Evolutionary conservation across 2,113 vertebrate genomes (phyloP).

Genomic region (Mesitornis unicolor): DNA sequence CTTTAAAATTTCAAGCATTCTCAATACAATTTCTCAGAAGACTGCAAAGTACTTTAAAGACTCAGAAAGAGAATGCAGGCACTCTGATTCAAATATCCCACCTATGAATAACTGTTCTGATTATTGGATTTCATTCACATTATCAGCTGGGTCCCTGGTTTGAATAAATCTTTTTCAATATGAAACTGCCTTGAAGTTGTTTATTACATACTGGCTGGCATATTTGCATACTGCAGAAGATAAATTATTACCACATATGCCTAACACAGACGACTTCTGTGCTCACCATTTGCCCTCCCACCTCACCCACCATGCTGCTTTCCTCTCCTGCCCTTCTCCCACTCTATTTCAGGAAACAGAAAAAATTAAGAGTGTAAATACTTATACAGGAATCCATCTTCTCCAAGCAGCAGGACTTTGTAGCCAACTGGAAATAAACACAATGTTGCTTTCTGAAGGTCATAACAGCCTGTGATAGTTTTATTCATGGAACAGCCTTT

Average conservation of each 20-base stretch:
- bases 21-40: background rate
- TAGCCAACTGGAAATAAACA: background rate
- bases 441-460: background rate
- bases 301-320: background rate
- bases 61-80: background rate
- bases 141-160: background rate
- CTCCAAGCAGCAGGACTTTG: background rate
- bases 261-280: background rate
- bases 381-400: background rate
- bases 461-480: background rate
- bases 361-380: background rate
- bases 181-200: background rate
- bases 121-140: background rate
- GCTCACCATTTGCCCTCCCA: accelerated
- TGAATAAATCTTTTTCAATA: background rate
- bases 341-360: background rate
- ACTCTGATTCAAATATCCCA: background rate
- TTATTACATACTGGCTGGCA: background rate
- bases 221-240: background rate
- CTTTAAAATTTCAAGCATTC: constrained; percentile 14
- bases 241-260: background rate
- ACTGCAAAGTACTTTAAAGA: background rate
- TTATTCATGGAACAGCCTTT: background rate
- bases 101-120: background rate
- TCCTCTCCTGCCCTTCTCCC: background rate